These are phyloP conservation scores for Ornithorhynchus anatinus DNA, from an alignment of 2,113 vertebrate genomes.

Conservation along the genomic window DNA sequence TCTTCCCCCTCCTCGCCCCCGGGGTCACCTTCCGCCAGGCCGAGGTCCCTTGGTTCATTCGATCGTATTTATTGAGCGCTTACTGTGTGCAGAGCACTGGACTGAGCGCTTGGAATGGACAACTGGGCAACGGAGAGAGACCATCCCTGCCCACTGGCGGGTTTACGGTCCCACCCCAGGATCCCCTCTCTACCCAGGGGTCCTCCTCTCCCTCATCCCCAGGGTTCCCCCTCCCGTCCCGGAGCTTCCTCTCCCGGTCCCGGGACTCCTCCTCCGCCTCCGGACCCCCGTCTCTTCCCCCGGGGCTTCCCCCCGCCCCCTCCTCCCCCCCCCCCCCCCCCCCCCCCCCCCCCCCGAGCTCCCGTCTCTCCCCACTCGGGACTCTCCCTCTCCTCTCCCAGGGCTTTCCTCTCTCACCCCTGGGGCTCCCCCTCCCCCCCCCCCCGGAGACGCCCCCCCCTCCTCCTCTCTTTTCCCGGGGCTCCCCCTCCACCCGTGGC, in stretches of 20 bases:
- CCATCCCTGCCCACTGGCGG: no score
- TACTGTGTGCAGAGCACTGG: no score
- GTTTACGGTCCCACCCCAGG: no score
- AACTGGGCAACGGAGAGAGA: no score
- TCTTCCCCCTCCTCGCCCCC: no score
- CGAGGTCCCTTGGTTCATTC: no score
- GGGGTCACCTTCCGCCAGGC: no score
- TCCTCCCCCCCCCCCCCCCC: neutral
- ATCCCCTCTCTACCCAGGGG: neutral
- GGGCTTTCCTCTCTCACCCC: neutral
- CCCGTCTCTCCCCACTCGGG: neutral
- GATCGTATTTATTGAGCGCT: no score
- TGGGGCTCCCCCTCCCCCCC: neutral
- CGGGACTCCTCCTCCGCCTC: neutral
- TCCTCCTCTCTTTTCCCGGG: neutral
- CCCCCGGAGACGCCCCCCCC: neutral
- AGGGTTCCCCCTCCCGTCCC: neutral
- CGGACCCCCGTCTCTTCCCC: neutral
- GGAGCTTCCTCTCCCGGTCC: neutral
- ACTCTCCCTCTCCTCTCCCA: neutral
- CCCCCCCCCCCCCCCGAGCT: neutral
- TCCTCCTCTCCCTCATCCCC: neutral
- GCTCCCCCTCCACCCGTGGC: neutral
- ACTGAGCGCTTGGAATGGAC: no score
- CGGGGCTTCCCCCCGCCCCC: neutral